A percentile compares a stretch with the other conserved stretches of the same genome.
Conservation (phyloP, 1,140 invertebrate genomes). For the Psix sp. region DNA sequence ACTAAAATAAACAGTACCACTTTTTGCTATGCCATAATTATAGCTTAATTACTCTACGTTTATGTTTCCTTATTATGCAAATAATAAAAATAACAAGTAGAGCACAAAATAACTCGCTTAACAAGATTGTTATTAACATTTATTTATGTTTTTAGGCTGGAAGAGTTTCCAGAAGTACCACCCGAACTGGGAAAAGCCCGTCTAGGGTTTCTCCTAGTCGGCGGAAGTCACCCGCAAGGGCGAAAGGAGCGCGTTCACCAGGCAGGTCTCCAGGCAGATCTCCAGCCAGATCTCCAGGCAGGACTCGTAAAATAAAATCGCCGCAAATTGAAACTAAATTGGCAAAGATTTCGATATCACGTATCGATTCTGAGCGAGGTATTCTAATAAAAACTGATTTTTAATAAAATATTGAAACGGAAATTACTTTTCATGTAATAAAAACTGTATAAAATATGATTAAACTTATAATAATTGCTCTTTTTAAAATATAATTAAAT, state of each 20-base stretch:
- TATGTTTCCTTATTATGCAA: no score
- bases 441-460: no score
- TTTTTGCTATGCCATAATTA: no score
- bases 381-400: slow-evolving; percentile 4
- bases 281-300: slow-evolving; percentile 47
- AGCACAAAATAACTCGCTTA: no score
- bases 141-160: slow-evolving; percentile 35
- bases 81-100: no score
- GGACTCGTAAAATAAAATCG: slow-evolving; percentile 53
- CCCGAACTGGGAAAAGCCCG: slow-evolving; percentile 62
- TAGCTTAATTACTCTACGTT: no score
- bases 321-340: slow-evolving; percentile 56
- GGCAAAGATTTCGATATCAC: slow-evolving; percentile 63
- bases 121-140: background rate
- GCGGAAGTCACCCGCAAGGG: slow-evolving; percentile 53
- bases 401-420: no score
- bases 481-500: no score
- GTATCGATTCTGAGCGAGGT: slow-evolving; percentile 62
- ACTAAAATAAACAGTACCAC: no score
- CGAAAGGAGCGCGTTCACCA: slow-evolving; percentile 31
- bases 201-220: slow-evolving; percentile 61
- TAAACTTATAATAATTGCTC: no score
- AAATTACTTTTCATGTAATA: no score
- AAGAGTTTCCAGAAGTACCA: slow-evolving; percentile 62
- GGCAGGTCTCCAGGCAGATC: slow-evolving; percentile 52